Percentiles rank a stretch among this genome's conserved stretches.
These are phyloP conservation scores for Clupea harengus DNA, from an alignment of 2,113 vertebrate species.

Conservation along the genomic window DNA sequence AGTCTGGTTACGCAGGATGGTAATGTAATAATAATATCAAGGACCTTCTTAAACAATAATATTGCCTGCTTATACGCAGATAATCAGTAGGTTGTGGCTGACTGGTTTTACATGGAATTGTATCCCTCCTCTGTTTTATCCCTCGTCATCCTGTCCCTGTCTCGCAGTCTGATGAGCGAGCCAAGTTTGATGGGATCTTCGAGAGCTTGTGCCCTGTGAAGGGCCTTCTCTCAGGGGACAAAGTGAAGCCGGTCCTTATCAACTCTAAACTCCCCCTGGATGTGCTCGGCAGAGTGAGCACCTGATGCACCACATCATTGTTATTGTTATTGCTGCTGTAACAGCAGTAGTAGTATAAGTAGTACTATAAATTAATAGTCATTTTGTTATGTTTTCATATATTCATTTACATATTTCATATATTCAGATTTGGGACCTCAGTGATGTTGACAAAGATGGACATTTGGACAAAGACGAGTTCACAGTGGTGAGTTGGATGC, in stretches of 20 bases:
- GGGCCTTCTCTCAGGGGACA: constrained; percentile 91
- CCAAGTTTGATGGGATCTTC: constrained; percentile 95
- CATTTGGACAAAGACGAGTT: constrained; percentile 95
- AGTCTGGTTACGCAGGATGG: not conserved
- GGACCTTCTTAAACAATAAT: not conserved
- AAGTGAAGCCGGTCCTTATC: constrained; percentile 93
- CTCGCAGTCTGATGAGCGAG: constrained; percentile 87
- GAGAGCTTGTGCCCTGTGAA: constrained; percentile 88
- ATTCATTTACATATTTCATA: constrained; percentile 22
- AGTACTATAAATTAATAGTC: not conserved
- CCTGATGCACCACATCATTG: not conserved
- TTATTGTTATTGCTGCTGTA: not conserved
- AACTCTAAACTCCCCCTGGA: constrained; percentile 98
- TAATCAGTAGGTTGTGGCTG: not conserved
- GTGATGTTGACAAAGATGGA: constrained; percentile 96
- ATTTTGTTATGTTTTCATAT: not conserved
- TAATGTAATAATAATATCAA: not conserved
- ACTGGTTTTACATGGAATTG: not conserved
- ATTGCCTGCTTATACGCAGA: not conserved
- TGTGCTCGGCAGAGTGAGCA: constrained; percentile 89
- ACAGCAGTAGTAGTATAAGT: not conserved
- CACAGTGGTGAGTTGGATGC: constrained; percentile 79
- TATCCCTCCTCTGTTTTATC: not conserved
- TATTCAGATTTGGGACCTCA: constrained; percentile 93
- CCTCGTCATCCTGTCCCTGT: not conserved